Conservation (phyloP, 2,797 vertebrate species). For the Danio jaintianensis region DNA sequence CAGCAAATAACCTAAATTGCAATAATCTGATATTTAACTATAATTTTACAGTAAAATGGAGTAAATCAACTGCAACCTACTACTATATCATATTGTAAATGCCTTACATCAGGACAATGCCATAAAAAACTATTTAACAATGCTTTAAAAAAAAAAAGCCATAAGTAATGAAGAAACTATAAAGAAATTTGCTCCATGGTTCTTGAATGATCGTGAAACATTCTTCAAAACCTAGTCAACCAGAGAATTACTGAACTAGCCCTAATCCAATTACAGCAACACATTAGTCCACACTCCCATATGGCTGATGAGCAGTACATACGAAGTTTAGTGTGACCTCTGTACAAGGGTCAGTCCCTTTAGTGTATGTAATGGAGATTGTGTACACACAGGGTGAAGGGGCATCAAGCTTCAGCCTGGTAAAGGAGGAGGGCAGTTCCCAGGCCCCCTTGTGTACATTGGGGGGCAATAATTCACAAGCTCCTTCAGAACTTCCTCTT, state of each 20-base stretch:
- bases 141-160: neutral
- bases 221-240: neutral
- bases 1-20: too few relatives aligned
- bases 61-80: too few relatives aligned
- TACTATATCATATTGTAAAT: too few relatives aligned
- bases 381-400: conserved; percentile 51
- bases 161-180: too few relatives aligned
- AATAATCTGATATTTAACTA: too few relatives aligned
- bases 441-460: conserved; percentile 80
- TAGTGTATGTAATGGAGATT: conserved; percentile 48
- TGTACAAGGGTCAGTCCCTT: neutral
- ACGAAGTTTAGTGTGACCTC: conserved; percentile 22
- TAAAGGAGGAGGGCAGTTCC: conserved; percentile 79
- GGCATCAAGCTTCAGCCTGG: conserved; percentile 57
- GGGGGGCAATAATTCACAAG: conserved; percentile 79
- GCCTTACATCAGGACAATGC: too few relatives aligned
- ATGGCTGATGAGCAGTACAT: conserved; percentile 32
- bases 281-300: conserved; percentile 3
- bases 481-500: conserved; percentile 81
- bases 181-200: too few relatives aligned
- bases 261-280: neutral
- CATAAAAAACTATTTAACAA: neutral
- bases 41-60: too few relatives aligned
- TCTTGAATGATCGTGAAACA: neutral
- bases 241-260: neutral